Base-by-base conservation (phyloP, 2,797 vertebrate genomes). In the Taeniopygia guttata region DNA sequence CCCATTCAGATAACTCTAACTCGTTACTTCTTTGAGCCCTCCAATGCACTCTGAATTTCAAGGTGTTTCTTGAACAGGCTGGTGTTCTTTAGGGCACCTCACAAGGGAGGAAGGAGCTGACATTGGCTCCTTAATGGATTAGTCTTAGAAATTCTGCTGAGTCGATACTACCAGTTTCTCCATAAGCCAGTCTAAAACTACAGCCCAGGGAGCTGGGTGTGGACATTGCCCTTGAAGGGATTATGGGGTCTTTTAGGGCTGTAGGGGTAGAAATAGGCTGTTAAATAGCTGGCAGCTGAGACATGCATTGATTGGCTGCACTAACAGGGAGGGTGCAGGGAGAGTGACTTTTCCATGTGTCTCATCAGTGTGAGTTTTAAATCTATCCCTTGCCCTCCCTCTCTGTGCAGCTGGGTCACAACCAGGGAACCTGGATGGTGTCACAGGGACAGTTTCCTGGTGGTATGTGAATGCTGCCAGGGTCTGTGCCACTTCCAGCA, bases 121-220 rank as follows among this genome's bases (percentile, higher is more conserved):
- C 38, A 0, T 54, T 87, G 73, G 81, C 36, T 46, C 72, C 36
- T 62, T 54, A 49, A 27, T 88, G 79, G 91, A 92, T 94, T 92
- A 95, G 88, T 68, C 70, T 90, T 81, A 93, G 49, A 77, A 87
- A 89, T 89, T 95, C 64, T 64, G n/a, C 84, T 96, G 89, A 96
- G 92, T 67, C 1, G 0, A 72, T 73, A 51, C 74, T 87, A 43
- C 76, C 34, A 42, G 76, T 77, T 94, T 91, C 40, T 43, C 69
- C 27, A 2, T 96, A 95, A 96, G 87, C 94, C 92, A 66, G 21
- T 68, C 76, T 89, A 54, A 89, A 95, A 89, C 58, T 88, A 54
- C 76, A 87, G 58, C 49, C 52, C 3, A 4, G 78, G 49, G 42
- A 88, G 42, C 29, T 91, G 85, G 46, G 25, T 74, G 58, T 45